Evolutionary conservation across 2,888 invertebrate genomes (phyloP), one percentile per base, ranked within the genome.

Genomic region (Cepaea hortensis): DNA sequence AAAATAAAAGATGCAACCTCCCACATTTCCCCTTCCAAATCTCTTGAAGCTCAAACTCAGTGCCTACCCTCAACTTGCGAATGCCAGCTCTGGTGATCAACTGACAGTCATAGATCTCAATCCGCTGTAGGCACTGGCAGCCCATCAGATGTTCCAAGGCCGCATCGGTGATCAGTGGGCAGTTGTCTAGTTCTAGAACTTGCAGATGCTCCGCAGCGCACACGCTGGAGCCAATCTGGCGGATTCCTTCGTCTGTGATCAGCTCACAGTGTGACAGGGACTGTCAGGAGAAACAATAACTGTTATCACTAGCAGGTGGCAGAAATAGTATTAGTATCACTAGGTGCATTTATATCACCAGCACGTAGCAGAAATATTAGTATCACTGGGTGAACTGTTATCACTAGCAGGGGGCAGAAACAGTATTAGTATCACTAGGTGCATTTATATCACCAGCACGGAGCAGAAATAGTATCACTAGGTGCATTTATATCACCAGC

Each of bases 81-180:
- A 99, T 99, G 91, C 99, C 99, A 93, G 97, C 97, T 93, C 99
- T 96, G 82, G 99, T 99, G 93, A 99, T 99, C 93, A 98, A 96
- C 95, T 99, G 99, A 95, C 99, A 99, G 96, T 99, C 99, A 95
- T 99, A 99, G 87, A 99, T 96, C 95, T 99, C 99, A 92, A 99
- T 98, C 89, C 99, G 96, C 95, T 98, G 97, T 92, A 99, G 96
- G 95, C 98, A 98, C 95, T 98, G 98, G 95, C 98, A 99, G 88
- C 97, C 97, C 90, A 96, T 97, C 91, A 99, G 96, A 95, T 99
- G 98, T 94, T 99, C 99, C 92, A 99, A 95, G 83, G 99, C 98
- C 35, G 97, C 97, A 95, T 99, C 99, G 4, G 99, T 99, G 93
- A 99, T 97, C 89, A 99, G 95, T 3, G 99, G 99, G 95, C 99